These are phyloP conservation scores for Rostratula benghalensis DNA, from an alignment of 2,113 vertebrate species.

Conservation along the genomic window DNA sequence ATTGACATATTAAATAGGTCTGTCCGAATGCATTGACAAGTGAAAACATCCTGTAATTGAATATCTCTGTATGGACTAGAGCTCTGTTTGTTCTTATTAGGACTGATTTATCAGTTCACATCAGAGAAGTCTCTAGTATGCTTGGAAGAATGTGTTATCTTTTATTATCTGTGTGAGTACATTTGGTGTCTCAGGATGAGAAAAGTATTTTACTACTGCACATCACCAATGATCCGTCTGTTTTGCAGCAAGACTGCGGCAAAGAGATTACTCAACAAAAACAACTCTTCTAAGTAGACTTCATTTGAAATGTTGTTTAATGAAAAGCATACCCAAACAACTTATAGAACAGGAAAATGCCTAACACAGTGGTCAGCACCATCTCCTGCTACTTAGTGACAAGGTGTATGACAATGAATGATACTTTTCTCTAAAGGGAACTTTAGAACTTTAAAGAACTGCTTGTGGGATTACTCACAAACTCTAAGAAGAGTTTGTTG, in stretches of 20 bases:
- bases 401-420: background rate
- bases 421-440: background rate
- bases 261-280: background rate
- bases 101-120: slow-evolving; percentile 58
- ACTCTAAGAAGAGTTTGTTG: no score
- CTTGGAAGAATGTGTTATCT: background rate
- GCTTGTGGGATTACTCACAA: background rate
- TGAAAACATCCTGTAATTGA: slow-evolving; percentile 34
- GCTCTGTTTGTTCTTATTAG: slow-evolving; percentile 56
- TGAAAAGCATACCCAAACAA: background rate
- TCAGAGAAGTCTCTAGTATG: slow-evolving; percentile 7
- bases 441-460: background rate
- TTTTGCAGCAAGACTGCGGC: background rate
- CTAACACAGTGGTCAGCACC: background rate
- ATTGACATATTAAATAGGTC: slow-evolving; percentile 51
- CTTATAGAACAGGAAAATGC: background rate
- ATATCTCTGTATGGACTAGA: slow-evolving; percentile 43
- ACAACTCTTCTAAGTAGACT: background rate
- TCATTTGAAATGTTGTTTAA: background rate
- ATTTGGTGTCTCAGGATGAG: background rate
- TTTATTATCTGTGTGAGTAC: background rate
- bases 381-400: background rate
- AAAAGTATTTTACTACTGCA: background rate
- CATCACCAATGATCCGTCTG: background rate
- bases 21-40: slow-evolving; percentile 34